phyloP scores from a whole-genome alignment of 2,113 vertebrate genomes.

The Chelonoidis abingdonii region DNA sequence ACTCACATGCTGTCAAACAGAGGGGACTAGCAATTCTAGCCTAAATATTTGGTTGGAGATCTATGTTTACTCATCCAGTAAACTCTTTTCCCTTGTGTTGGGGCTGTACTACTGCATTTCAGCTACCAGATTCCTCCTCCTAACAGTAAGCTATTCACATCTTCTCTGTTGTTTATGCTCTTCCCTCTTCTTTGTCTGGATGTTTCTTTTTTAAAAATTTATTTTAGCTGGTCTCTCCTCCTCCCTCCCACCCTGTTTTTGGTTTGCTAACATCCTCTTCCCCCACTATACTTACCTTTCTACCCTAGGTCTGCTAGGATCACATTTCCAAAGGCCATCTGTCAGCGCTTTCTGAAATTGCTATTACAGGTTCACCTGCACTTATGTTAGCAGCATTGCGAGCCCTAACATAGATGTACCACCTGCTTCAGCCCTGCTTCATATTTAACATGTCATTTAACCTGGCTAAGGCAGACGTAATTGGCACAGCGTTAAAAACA shows the following conservation, averaged over 20 bases:
- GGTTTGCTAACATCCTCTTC: background rate
- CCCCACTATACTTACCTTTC: background rate
- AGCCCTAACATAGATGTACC: background rate
- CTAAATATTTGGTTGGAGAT: background rate
- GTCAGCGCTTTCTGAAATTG: background rate
- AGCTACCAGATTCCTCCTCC: background rate
- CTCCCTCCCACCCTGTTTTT: background rate
- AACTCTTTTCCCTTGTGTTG: background rate
- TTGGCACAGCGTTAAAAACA: background rate
- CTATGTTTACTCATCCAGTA: background rate
- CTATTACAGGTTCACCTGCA: rapidly evolving
- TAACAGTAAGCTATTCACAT: background rate
- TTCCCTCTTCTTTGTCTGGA: rapidly evolving
- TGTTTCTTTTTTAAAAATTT: background rate
- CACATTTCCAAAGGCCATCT: background rate
- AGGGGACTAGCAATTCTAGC: background rate
- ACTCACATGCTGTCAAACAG: background rate
- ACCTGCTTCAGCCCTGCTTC: background rate
- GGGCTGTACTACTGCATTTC: background rate
- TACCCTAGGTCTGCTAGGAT: background rate
- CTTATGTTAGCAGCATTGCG: background rate
- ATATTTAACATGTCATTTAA: background rate
- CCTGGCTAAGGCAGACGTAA: background rate
- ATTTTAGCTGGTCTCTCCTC: background rate
- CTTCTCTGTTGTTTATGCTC: too few relatives aligned